A percentile compares a stretch with the other conserved stretches of the same genome.
Evolutionary conservation across 1,140 invertebrate genomes (phyloP).

Genomic region (Papilio polytes): DNA sequence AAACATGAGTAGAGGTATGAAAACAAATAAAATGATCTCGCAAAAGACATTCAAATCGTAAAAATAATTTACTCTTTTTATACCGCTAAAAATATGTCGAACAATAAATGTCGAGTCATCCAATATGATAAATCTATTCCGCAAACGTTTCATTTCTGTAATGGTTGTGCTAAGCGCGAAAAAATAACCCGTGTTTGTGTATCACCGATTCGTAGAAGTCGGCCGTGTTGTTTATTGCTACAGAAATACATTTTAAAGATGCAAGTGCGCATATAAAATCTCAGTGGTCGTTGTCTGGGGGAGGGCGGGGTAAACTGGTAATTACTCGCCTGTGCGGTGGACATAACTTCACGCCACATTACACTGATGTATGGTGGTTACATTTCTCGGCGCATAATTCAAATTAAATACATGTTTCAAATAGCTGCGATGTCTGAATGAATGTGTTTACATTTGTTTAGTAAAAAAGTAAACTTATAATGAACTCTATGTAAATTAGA

Average conservation of each 20-base stretch:
- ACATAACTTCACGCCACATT: conserved; percentile 27
- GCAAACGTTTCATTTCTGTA: not conserved
- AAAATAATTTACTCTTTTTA: not conserved
- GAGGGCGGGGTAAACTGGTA: conserved; percentile 10
- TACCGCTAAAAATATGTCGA: not conserved
- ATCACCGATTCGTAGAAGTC: conserved; percentile 11
- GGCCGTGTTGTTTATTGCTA: conserved; percentile 14
- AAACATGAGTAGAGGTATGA: not conserved
- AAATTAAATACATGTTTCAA: conserved; percentile 13
- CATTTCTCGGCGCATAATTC: conserved; percentile 7
- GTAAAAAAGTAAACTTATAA: not conserved
- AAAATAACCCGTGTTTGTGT: conserved; percentile 13
- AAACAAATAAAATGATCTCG: not conserved
- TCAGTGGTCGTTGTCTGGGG: not conserved
- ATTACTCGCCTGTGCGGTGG: conserved; percentile 16
- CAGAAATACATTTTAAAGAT: conserved; percentile 28
- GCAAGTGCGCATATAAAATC: conserved; percentile 25
- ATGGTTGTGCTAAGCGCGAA: conserved; percentile 9
- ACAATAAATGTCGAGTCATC: conserved; percentile 12
- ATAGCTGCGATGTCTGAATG: not conserved
- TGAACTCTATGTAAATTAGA: not conserved
- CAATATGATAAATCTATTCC: not conserved
- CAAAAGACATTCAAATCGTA: not conserved
- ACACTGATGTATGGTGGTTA: conserved; percentile 23
- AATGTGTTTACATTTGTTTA: not conserved